phyloP scores from a whole-genome alignment of 1,140 invertebrate genomes.

The Apis mellifera region DNA sequence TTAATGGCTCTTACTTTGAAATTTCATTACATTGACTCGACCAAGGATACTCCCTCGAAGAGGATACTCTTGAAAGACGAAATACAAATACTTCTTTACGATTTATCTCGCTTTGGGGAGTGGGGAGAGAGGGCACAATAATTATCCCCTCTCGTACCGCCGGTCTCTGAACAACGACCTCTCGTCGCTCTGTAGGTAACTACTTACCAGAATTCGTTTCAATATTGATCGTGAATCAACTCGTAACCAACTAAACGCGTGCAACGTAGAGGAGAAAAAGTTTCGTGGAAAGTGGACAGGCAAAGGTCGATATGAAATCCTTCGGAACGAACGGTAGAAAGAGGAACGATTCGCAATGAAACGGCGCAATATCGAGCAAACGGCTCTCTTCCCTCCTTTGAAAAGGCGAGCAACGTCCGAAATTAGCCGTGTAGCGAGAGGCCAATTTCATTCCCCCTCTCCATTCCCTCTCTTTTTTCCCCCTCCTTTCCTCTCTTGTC shows the following conservation, averaged over 20 bases:
- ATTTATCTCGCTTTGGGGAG: not conserved
- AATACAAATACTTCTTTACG: not conserved
- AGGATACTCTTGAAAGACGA: not conserved
- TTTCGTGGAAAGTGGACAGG: too few species aligned
- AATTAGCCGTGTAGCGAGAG: conserved; percentile 52
- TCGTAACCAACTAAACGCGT: too few species aligned
- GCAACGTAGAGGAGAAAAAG: too few species aligned
- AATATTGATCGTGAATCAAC: too few species aligned
- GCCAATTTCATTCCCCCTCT: conserved; percentile 50
- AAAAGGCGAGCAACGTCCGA: conserved; percentile 34
- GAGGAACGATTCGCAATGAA: not conserved
- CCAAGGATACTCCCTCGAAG: not conserved
- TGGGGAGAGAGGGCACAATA: too few species aligned
- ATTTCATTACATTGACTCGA: not conserved
- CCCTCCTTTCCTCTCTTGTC: not conserved
- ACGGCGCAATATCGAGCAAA: not conserved
- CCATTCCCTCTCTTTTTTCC: not conserved
- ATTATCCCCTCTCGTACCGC: too few species aligned
- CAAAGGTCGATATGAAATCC: too few species aligned
- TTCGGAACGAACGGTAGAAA: too few species aligned
- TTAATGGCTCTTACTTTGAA: conserved; percentile 10
- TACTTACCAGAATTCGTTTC: too few species aligned
- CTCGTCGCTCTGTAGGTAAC: too few species aligned
- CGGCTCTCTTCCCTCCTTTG: not conserved
- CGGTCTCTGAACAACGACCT: too few species aligned